These are phyloP conservation scores for Metopia argyrocephala DNA, from an alignment of 2,888 invertebrate species.

Conservation along the genomic window DNA sequence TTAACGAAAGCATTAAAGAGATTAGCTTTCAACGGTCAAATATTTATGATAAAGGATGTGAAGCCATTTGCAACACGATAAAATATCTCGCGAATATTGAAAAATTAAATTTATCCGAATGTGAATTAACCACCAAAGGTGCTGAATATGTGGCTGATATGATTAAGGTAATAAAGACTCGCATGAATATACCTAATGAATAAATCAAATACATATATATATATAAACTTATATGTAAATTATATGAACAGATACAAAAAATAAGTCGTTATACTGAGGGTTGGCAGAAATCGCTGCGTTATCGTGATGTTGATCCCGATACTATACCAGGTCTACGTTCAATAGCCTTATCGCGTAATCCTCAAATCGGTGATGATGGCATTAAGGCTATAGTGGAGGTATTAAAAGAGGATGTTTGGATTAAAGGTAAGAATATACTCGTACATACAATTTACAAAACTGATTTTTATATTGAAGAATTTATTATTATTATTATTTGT, in stretches of 20 bases:
- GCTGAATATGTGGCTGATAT: conserved; percentile 84
- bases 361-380: conserved; percentile 83
- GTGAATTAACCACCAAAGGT: conserved; percentile 83
- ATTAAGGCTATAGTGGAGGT: conserved; percentile 82
- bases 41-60: conserved; percentile 86
- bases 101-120: conserved; percentile 84
- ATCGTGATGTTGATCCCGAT: conserved; percentile 85
- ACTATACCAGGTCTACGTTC: conserved; percentile 86
- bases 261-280: conserved; percentile 87
- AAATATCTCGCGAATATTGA: conserved; percentile 84
- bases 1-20: conserved; percentile 83
- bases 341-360: conserved; percentile 85
- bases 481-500: background rate
- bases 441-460: background rate
- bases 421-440: conserved; percentile 81
- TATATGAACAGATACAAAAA: conserved; percentile 81
- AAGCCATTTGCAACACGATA: conserved; percentile 84
- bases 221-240: background rate
- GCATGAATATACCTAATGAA: background rate
- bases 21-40: conserved; percentile 84
- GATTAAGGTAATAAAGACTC: conserved; percentile 80
- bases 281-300: conserved; percentile 90
- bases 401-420: conserved; percentile 88
- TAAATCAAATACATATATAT: no score
- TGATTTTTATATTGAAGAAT: background rate